These are phyloP conservation scores for Atta cephalotes DNA, from an alignment of 1,140 invertebrate genomes.

Conservation along the genomic window DNA sequence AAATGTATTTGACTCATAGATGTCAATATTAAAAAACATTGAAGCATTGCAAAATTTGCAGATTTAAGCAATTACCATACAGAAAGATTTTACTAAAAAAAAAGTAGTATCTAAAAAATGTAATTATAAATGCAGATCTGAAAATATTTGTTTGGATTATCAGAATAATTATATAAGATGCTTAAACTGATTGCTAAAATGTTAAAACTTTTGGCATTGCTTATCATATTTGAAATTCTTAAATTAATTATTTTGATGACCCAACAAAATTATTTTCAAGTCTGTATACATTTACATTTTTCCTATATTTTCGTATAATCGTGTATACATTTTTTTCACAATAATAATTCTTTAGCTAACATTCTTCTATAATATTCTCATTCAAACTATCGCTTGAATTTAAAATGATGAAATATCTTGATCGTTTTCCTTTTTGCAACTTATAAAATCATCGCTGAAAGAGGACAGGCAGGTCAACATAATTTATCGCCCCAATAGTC, in stretches of 20 bases:
- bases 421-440: not conserved
- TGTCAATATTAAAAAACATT: not conserved
- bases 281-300: too few relatives aligned
- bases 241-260: too few relatives aligned
- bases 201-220: too few relatives aligned
- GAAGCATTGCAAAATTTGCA: not conserved
- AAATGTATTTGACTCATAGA: not conserved
- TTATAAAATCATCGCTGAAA: not conserved
- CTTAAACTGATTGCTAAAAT: too few relatives aligned
- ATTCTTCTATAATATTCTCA: not conserved
- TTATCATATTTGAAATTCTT: too few relatives aligned
- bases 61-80: not conserved
- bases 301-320: too few relatives aligned
- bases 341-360: not conserved
- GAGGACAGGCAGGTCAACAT: not conserved
- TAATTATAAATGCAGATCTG: too few relatives aligned
- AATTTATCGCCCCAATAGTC: conserved; percentile 46
- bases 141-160: too few relatives aligned
- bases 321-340: too few relatives aligned
- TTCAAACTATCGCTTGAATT: not conserved
- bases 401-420: not conserved
- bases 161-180: too few relatives aligned
- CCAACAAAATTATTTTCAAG: too few relatives aligned
- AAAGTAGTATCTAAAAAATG: too few relatives aligned
- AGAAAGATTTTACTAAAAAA: not conserved